Conservation (phyloP, 2,888 invertebrate species). For the Drosophila fungiperda region DNA sequence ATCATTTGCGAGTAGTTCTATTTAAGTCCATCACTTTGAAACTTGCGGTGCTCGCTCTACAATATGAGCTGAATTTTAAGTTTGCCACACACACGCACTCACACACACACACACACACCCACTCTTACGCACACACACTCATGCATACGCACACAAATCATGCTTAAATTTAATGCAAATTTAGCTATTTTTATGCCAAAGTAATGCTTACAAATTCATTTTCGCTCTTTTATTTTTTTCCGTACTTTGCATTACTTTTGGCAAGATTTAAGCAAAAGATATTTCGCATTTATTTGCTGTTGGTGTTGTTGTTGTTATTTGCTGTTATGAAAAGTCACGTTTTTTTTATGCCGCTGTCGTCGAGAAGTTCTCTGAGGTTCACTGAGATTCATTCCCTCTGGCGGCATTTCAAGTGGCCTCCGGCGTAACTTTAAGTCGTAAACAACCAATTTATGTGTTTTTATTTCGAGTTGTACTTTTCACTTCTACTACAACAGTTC, state of each 20-base stretch:
- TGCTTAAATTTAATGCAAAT: constrained; percentile 65
- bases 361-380: constrained; percentile 8
- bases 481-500: neutral
- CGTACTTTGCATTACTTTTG: constrained; percentile 22
- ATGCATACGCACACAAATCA: constrained; percentile 36
- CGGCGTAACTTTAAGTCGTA: constrained; percentile 43
- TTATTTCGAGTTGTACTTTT: constrained; percentile 26
- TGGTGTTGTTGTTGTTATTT: constrained; percentile 16
- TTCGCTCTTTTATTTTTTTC: constrained; percentile 5
- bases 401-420: constrained; percentile 15
- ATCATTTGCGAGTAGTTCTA: constrained; percentile 37
- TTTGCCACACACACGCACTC: constrained; percentile 27
- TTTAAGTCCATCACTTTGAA: constrained; percentile 22
- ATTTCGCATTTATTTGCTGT: constrained; percentile 38
- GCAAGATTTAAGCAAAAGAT: constrained; percentile 48
- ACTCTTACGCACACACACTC: constrained; percentile 7
- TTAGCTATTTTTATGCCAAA: constrained; percentile 63
- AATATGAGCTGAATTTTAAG: constrained; percentile 52
- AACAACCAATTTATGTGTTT: constrained; percentile 52
- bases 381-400: constrained; percentile 13
- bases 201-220: constrained; percentile 45
- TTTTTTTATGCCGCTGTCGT: constrained; percentile 47
- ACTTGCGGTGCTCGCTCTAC: constrained; percentile 32
- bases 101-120: constrained; percentile 1
- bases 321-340: constrained; percentile 69